Conservation (phyloP, 2,888 invertebrate genomes). For the Leucoptera coffeella region DNA sequence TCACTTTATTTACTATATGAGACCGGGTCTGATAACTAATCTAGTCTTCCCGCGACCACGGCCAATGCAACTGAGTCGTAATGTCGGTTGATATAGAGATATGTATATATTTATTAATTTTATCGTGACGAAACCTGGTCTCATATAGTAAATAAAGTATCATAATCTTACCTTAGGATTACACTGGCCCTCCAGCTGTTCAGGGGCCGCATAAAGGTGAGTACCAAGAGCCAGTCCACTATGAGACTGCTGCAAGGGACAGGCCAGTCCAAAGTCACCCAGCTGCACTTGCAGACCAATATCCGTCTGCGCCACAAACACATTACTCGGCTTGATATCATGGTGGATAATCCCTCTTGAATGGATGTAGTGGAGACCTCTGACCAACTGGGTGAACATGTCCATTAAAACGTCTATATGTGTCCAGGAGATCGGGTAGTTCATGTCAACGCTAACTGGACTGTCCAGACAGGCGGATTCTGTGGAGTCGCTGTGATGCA, state of each 20-base stretch:
- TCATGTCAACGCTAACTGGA: slow-evolving; percentile 13
- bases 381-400: slow-evolving; percentile 66
- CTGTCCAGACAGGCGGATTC: slow-evolving; percentile 21
- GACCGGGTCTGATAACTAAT: too few species aligned
- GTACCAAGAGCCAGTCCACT: slow-evolving; percentile 65
- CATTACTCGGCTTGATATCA: slow-evolving; percentile 75
- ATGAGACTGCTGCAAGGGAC: slow-evolving; percentile 60
- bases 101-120: too few species aligned
- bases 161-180: slow-evolving; percentile 67
- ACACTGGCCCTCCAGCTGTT: slow-evolving; percentile 69
- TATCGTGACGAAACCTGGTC: too few species aligned
- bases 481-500: slow-evolving; percentile 23
- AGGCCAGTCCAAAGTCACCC: slow-evolving; percentile 80
- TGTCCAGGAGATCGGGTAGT: slow-evolving; percentile 21
- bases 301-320: slow-evolving; percentile 59
- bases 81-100: too few species aligned
- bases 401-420: slow-evolving; percentile 45
- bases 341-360: slow-evolving; percentile 72
- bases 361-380: slow-evolving; percentile 74
- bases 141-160: too few species aligned
- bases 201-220: slow-evolving; percentile 75
- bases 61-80: too few species aligned
- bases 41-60: too few species aligned
- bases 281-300: slow-evolving; percentile 58
- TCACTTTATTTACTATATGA: too few species aligned